A percentile compares a stretch with the other conserved stretches of the same genome.
These are phyloP conservation scores for Amphipyra tragopoginis DNA, from an alignment of 2,888 invertebrate species.

Conservation along the genomic window DNA sequence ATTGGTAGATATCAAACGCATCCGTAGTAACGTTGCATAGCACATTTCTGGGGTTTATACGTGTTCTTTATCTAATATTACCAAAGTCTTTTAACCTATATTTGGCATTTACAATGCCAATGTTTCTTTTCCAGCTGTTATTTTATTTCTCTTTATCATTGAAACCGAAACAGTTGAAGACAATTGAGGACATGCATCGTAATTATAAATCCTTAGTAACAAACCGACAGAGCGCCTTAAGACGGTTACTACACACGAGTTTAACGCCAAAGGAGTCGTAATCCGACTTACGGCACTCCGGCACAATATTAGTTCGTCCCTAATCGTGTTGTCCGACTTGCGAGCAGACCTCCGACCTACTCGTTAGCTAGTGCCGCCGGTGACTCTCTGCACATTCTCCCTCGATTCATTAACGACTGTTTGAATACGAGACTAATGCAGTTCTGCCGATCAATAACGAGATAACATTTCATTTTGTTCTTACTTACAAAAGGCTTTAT, in stretches of 20 bases:
- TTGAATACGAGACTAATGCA: slow-evolving; percentile 1
- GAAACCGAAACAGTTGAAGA: neutral
- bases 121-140: too few species aligned
- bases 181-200: neutral
- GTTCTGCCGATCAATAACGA: neutral
- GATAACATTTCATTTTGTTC: slow-evolving; percentile 2
- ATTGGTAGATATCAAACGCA: too few species aligned
- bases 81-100: too few species aligned
- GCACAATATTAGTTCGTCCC: slow-evolving; percentile 26
- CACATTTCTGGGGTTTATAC: too few species aligned
- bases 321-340: slow-evolving; percentile 18
- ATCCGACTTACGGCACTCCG: slow-evolving; percentile 16
- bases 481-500: neutral
- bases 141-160: too few species aligned
- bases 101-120: too few species aligned
- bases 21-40: too few species aligned
- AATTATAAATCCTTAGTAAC: slow-evolving; percentile 4
- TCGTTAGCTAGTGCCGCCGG: slow-evolving; percentile 2
- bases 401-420: slow-evolving; percentile 10
- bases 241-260: neutral
- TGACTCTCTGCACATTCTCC: neutral
- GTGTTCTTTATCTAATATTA: too few species aligned
- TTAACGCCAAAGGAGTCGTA: slow-evolving; percentile 6
- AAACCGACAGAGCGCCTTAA: neutral
- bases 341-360: slow-evolving; percentile 3